Base-by-base conservation (phyloP, 2,113 vertebrate genomes). In the Cygnus buccinator region DNA sequence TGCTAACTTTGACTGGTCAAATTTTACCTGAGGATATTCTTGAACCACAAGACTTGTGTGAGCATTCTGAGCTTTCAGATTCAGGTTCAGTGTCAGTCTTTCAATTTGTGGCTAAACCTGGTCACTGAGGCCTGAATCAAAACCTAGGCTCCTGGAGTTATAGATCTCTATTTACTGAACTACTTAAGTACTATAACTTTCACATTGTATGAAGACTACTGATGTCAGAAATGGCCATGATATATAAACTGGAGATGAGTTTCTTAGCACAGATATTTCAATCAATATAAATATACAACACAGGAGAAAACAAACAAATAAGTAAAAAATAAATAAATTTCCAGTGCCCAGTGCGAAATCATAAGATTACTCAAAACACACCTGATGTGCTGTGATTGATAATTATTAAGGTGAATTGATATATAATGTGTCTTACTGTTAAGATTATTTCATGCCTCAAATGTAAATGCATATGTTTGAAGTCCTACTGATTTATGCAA, bases 1-100 rank as follows among this genome's bases (percentile, higher is more conserved):
- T 54, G 5, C 44, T 62, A 5, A 20, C 25, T 76, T 70, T 85
- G 29, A 8, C 63, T 59, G 13, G 31, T 62, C 46, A 79, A 37
- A 52, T 77, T 77, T 74, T 87, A 57, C 71, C 46, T 22, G 8
- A 74, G 55, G 14, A 7, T 75, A 18, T 50, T 33, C 15, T 9
- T 71, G 71, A 88, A 67, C 31, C 13, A 37, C 0, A 0, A 61
- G 28, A 65, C n/a, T 65, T 57, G 16, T 61, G 16, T 58, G 35
- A 77, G 13, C 5, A 0, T 67, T 88, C 48, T 66, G 39, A 93
- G 33, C 29, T 90, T 23, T 21, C 12, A 78, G 74, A 54, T 41
- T 81, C 19, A 77, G 44, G 66, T 57, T 20, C 50, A 57, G 5
- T 3, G 4, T n/a, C 39, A 70, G 9, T 28, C 22, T 80, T 68